Evolutionary conservation across 2,888 invertebrate genomes (phyloP), one percentile per base, ranked within the genome.

Genomic region (Halocaridina rubra): DNA sequence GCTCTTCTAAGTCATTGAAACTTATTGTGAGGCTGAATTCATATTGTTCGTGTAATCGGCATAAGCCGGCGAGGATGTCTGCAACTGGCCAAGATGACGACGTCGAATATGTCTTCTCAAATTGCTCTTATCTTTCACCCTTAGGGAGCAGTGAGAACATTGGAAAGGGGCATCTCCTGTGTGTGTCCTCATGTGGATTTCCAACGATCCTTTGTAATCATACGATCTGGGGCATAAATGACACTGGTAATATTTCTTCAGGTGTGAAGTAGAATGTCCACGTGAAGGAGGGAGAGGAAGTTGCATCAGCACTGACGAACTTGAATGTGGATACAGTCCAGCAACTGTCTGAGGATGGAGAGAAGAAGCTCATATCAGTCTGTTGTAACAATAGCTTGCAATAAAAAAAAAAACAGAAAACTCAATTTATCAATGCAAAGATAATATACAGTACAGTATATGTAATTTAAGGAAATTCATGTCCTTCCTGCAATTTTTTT

Each of bases 191-290:
- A 82, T 71, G 30, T 82, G 82, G 77, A 82, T 77, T 32, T 82
- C 82, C n/a, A 82, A 61, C 19, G 82, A 82, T 24, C 57, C 82
- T 77, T 76, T 59, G 59, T 82, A 82, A 82, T 82, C 82, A 59
- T 77, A 82, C 5, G 82, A 82, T 77, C 77, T 82, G 29, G 82
- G 82, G 39, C 82, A 82, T 32, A 82, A 71, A 27, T 69, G 82
- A 29, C 82, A 82, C 82, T 82, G 82, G 82, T 71, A 82, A 76
- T 69, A 72, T 82, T 82, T 82, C 69, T 69, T 81, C n/a, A n/a
- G n/a, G n/a, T n/a, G n/a, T n/a, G n/a, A n/a, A n/a, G n/a, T n/a
- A n/a, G n/a, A n/a, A n/a, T n/a, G n/a, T n/a, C 33, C 74, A 64
- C 39, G 53, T 5, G 69, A 67, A 33, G 67, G 81, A 46, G 81